phyloP scores from a whole-genome alignment of 1,140 invertebrate genomes.

The Arion vulgaris region DNA sequence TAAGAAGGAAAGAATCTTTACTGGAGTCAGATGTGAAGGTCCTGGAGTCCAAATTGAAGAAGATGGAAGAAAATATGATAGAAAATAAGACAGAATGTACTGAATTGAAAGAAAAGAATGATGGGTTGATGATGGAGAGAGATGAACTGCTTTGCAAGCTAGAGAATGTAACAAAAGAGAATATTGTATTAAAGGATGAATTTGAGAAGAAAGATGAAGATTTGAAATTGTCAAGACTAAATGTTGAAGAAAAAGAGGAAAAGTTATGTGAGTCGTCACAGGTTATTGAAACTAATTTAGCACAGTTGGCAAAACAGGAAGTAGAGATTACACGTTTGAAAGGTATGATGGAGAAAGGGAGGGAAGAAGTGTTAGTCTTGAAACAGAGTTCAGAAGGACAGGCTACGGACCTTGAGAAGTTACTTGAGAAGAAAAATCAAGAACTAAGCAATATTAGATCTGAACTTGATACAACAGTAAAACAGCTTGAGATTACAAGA shows the following conservation, averaged over 20 bases:
- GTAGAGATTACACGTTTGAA: background rate
- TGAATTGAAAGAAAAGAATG: background rate
- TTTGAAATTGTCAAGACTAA: background rate
- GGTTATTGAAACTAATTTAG: background rate
- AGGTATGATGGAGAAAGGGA: background rate
- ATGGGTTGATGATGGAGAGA: background rate
- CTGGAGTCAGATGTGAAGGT: slow-evolving; percentile 4
- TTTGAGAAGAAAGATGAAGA: background rate
- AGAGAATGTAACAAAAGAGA: background rate
- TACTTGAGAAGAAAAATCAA: background rate
- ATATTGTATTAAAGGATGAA: background rate
- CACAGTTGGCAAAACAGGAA: background rate
- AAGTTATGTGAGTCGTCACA: background rate
- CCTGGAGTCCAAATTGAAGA: background rate
- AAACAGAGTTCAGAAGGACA: slow-evolving; percentile 17
- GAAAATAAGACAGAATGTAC: background rate
- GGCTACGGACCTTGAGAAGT: background rate
- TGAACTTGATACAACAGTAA: background rate
- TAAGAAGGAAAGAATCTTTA: slow-evolving; percentile 22
- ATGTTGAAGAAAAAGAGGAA: background rate
- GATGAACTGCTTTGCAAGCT: background rate
- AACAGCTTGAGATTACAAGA: background rate
- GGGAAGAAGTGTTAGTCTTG: slow-evolving; percentile 7
- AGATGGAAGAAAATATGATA: background rate
- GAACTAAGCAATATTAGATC: background rate